These are phyloP conservation scores for Batillaria attramentaria DNA, from an alignment of 1,140 invertebrate genomes.

Conservation along the genomic window DNA sequence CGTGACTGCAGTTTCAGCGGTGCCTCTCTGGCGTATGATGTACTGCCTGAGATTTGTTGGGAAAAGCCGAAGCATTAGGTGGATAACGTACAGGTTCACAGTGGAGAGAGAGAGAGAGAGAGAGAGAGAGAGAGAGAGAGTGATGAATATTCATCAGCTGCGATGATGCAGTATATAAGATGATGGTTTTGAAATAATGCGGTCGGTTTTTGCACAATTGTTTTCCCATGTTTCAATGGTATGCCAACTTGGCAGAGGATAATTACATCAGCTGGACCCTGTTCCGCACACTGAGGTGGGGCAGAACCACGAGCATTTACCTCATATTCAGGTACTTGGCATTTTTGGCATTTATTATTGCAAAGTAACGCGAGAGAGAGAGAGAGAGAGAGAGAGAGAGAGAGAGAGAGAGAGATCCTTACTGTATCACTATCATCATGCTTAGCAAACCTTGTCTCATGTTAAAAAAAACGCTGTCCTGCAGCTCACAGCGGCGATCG, in stretches of 20 bases:
- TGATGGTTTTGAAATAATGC: not conserved
- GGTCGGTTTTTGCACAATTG: not conserved
- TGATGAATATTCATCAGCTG: not conserved
- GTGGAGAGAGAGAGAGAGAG: slow-evolving; percentile 1
- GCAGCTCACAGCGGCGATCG: not conserved
- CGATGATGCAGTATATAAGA: not conserved
- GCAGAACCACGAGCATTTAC: not conserved
- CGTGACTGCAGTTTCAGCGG: not conserved
- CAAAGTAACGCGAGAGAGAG: not conserved
- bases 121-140: not conserved
- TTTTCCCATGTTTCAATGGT: not conserved
- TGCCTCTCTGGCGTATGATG: not conserved
- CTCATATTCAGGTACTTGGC: no score
- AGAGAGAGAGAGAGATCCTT: slow-evolving; percentile 12
- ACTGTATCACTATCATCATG: not conserved
- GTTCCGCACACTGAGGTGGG: not conserved
- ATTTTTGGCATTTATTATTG: no score
- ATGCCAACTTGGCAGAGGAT: not conserved
- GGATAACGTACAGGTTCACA: not conserved
- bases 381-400: slow-evolving; percentile 7
- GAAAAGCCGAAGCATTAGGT: not conserved
- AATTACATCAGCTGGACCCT: not conserved
- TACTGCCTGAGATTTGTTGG: not conserved
- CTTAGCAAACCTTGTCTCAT: not conserved
- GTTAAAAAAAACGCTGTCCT: not conserved